Conservation (phyloP, 1,140 invertebrate species). For the Polypedilum pembai region DNA sequence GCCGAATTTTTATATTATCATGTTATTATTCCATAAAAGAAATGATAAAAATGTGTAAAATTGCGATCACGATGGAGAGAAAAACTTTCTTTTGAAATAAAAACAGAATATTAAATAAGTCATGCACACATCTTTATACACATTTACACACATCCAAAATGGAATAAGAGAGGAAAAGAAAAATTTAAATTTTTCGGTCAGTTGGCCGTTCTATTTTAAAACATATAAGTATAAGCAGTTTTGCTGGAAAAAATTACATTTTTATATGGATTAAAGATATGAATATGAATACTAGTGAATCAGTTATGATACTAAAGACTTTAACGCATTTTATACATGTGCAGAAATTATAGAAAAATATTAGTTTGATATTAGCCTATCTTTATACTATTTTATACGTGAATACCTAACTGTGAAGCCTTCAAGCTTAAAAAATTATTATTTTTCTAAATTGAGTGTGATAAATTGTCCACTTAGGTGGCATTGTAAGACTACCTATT, state of each 20-base stretch:
- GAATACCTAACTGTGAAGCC: no score
- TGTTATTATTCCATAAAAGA: background rate
- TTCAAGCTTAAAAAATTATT: no score
- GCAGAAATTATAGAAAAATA: no score
- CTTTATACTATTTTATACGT: no score
- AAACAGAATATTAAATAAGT: background rate
- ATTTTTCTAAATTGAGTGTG: background rate
- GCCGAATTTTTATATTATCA: no score
- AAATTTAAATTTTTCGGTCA: background rate
- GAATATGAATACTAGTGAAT: background rate
- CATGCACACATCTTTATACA: no score
- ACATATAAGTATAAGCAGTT: slow-evolving; percentile 1
- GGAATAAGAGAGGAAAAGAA: background rate
- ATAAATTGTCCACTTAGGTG: slow-evolving; percentile 2
- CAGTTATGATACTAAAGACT: no score
- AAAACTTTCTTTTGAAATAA: slow-evolving; percentile 8
- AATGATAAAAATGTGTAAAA: slow-evolving; percentile 17
- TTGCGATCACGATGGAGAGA: background rate
- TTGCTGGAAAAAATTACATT: slow-evolving; percentile 6
- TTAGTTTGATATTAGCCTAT: no score
- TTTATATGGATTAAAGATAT: slow-evolving; percentile 13
- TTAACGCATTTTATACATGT: no score
- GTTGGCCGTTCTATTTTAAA: slow-evolving; percentile 11
- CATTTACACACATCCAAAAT: no score
- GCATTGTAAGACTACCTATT: background rate